These are phyloP conservation scores for Cephus sareptanus DNA, from an alignment of 2,888 invertebrate genomes.

Conservation along the genomic window DNA sequence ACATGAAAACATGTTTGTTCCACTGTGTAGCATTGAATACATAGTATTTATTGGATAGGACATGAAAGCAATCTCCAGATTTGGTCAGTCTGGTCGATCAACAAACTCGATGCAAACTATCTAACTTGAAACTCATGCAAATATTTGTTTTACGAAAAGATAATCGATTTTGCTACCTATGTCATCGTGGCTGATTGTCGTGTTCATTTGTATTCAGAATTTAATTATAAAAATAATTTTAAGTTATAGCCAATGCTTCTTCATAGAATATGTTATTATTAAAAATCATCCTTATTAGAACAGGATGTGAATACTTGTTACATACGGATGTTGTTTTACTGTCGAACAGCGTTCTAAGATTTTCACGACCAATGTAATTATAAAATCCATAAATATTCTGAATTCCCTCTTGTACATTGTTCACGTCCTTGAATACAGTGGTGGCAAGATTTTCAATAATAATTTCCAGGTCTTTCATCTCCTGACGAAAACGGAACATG, in stretches of 20 bases:
- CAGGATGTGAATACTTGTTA: neutral
- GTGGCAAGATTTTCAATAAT: conserved; percentile 86
- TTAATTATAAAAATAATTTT: neutral
- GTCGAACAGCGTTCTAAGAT: conserved; percentile 76
- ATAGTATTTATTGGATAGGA: neutral
- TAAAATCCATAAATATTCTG: conserved; percentile 81
- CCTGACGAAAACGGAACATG: conserved; percentile 72
- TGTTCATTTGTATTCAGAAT: neutral
- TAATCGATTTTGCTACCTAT: neutral
- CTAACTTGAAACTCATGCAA: neutral
- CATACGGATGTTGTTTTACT: conserved; percentile 74
- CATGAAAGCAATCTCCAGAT: neutral
- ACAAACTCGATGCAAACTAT: neutral
- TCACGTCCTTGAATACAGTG: conserved; percentile 81
- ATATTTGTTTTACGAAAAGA: neutral
- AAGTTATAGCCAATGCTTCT: neutral
- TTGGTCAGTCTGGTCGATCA: neutral
- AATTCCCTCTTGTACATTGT: conserved; percentile 84
- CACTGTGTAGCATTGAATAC: neutral
- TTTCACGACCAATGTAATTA: conserved; percentile 81
- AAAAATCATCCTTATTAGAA: neutral
- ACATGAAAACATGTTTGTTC: neutral
- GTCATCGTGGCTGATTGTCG: neutral
- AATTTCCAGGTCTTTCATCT: conserved; percentile 76
- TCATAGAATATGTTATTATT: neutral